Percentiles rank a stretch among this genome's conserved stretches.
Conservation (phyloP, 2,113 vertebrate species). For the Cheilinus undulatus region DNA sequence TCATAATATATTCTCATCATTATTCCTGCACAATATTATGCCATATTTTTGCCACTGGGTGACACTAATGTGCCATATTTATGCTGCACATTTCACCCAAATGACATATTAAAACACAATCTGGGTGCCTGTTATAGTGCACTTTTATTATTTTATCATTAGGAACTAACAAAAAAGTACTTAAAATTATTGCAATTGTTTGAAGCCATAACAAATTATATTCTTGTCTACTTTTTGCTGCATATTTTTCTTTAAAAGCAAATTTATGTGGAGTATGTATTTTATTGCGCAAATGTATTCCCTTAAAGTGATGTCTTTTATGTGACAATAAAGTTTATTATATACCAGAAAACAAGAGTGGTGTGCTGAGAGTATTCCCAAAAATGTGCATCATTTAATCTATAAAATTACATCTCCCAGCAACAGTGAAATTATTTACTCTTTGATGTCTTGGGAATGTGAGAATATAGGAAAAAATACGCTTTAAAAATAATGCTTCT, state of each 20-base stretch:
- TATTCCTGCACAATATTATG: conserved; percentile 13
- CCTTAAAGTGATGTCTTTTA: conserved; percentile 48
- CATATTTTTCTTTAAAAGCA: conserved; percentile 25
- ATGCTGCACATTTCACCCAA: neutral
- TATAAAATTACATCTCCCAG: too few species aligned
- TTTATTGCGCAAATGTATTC: conserved; percentile 35
- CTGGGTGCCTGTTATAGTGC: neutral
- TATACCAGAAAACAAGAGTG: conserved; percentile 18
- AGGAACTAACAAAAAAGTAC: neutral
- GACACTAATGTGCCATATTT: conserved; percentile 44
- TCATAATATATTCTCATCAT: conserved; percentile 1
- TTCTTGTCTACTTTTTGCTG: conserved; percentile 6
- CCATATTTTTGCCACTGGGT: conserved; percentile 48
- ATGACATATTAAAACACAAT: conserved; percentile 9
- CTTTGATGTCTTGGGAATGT: too few species aligned
- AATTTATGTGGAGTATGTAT: conserved; percentile 26
- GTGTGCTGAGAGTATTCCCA: neutral
- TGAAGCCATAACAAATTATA: conserved; percentile 53
- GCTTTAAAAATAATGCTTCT: too few species aligned
- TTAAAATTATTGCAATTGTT: conserved; percentile 6
- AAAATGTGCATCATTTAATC: too few species aligned
- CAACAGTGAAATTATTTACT: too few species aligned
- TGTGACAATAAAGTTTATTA: conserved; percentile 64
- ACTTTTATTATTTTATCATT: neutral
- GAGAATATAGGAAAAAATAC: too few species aligned